phyloP scores from a whole-genome alignment of 2,888 invertebrate species.

The Diogma glabrata region DNA sequence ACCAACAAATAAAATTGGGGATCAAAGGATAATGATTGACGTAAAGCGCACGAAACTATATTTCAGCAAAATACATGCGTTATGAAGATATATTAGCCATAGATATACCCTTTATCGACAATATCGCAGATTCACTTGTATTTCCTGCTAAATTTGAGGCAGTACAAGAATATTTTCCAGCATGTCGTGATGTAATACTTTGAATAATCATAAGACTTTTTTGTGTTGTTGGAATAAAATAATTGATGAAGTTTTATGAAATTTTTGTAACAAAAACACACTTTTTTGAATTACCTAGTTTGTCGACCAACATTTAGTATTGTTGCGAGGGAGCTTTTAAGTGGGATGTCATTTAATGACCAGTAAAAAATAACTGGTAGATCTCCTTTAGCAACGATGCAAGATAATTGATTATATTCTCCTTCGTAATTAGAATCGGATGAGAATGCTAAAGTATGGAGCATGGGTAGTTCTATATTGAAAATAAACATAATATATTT shows the following conservation, averaged over 20 bases:
- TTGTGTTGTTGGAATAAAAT: neutral
- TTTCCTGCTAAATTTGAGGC: slow-evolving; percentile 46
- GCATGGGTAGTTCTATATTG: slow-evolving; percentile 29
- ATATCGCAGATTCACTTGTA: slow-evolving; percentile 39
- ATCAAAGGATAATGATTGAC: too few relatives aligned
- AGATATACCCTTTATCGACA: slow-evolving; percentile 51
- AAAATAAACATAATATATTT: too few relatives aligned
- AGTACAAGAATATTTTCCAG: slow-evolving; percentile 46
- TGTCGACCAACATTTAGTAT: slow-evolving; percentile 32
- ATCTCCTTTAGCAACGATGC: slow-evolving; percentile 65
- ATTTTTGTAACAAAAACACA: neutral
- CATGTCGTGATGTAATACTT: slow-evolving; percentile 47
- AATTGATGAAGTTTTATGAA: neutral
- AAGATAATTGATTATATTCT: slow-evolving; percentile 70
- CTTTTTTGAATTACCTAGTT: slow-evolving; percentile 23
- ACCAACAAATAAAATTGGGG: too few relatives aligned
- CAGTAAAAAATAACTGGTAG: slow-evolving; percentile 55
- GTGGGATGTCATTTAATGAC: slow-evolving; percentile 28
- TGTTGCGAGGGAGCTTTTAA: slow-evolving; percentile 25
- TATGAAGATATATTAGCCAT: too few relatives aligned
- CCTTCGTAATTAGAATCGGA: slow-evolving; percentile 38
- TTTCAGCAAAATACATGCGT: too few relatives aligned
- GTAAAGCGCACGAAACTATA: too few relatives aligned
- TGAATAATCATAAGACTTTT: slow-evolving; percentile 47
- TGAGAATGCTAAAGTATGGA: slow-evolving; percentile 30